A percentile compares a stretch with the other conserved stretches of the same genome.
These are phyloP conservation scores for Chaetodon trifasciatus DNA, from an alignment of 2,797 vertebrate species.

Conservation along the genomic window DNA sequence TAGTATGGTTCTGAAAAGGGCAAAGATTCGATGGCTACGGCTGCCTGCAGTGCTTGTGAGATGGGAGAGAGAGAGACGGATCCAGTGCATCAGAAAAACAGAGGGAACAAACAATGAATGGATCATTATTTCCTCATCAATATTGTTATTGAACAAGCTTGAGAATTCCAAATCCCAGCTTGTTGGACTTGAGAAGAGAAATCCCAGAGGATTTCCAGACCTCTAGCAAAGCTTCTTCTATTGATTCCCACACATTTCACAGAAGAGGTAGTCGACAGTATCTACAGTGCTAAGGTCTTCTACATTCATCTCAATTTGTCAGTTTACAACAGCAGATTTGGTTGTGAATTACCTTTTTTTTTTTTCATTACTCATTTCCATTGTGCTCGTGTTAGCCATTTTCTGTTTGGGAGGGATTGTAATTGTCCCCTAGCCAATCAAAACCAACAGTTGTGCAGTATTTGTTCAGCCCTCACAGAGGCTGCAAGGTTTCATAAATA, in stretches of 20 bases:
- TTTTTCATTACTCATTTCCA: neutral
- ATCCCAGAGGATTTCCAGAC: conserved; percentile 46
- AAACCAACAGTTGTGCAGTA: neutral
- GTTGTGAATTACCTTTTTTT: neutral
- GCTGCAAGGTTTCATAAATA: neutral
- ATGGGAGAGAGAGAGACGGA: conserved; percentile 14
- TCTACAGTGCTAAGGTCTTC: neutral
- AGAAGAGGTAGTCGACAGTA: neutral
- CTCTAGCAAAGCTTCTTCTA: conserved; percentile 7
- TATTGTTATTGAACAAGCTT: conserved; percentile 54
- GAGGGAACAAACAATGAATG: conserved; percentile 45
- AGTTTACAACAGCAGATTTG: neutral
- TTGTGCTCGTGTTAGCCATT: neutral
- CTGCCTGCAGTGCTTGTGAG: neutral
- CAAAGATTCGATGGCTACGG: conserved; percentile 8
- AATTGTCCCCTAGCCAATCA: neutral
- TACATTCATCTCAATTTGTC: conserved; percentile 2
- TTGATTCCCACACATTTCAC: conserved; percentile 43
- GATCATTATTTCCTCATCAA: conserved; percentile 75
- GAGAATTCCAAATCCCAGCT: conserved; percentile 52
- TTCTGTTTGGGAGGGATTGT: neutral
- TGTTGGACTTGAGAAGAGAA: conserved; percentile 50
- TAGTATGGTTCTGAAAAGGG: conserved; percentile 4
- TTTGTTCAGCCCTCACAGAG: neutral
- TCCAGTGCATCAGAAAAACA: neutral